phyloP scores from a whole-genome alignment of 2,113 vertebrate genomes.

The Pipra filicauda region DNA sequence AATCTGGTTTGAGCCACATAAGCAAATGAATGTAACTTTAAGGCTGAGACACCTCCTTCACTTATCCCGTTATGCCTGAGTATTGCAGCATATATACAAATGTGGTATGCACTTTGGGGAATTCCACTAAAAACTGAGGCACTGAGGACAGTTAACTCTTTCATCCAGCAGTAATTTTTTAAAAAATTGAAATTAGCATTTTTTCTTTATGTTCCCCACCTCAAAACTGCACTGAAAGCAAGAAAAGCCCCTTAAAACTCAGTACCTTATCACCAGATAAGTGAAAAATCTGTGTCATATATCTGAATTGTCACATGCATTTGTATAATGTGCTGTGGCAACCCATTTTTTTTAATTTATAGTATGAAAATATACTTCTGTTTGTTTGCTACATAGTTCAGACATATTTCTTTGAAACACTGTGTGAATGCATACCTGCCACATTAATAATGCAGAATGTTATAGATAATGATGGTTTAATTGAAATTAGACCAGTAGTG shows the following conservation, averaged over 20 bases:
- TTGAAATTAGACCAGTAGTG: background rate
- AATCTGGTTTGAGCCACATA: conserved; percentile 19
- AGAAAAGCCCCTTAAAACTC: background rate
- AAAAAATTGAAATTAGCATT: background rate
- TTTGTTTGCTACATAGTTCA: background rate
- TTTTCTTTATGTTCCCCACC: background rate
- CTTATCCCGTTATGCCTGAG: background rate
- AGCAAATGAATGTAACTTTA: conserved; percentile 39
- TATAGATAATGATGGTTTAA: background rate
- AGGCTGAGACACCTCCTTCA: conserved; percentile 30
- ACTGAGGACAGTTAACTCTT: background rate
- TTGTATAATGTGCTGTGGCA: background rate
- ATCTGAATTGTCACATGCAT: background rate
- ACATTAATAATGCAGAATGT: background rate
- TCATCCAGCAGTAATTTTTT: background rate
- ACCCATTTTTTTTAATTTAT: background rate
- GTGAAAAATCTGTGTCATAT: background rate
- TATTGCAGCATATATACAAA: background rate
- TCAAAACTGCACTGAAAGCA: background rate
- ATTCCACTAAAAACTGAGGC: background rate
- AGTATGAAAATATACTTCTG: background rate
- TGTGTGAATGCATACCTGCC: background rate
- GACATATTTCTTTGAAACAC: background rate
- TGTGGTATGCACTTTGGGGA: background rate
- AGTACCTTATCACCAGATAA: background rate